Percentiles rank a stretch among this genome's conserved stretches.
These are phyloP conservation scores for Cylas formicarius DNA, from an alignment of 1,140 invertebrate genomes.

Conservation along the genomic window DNA sequence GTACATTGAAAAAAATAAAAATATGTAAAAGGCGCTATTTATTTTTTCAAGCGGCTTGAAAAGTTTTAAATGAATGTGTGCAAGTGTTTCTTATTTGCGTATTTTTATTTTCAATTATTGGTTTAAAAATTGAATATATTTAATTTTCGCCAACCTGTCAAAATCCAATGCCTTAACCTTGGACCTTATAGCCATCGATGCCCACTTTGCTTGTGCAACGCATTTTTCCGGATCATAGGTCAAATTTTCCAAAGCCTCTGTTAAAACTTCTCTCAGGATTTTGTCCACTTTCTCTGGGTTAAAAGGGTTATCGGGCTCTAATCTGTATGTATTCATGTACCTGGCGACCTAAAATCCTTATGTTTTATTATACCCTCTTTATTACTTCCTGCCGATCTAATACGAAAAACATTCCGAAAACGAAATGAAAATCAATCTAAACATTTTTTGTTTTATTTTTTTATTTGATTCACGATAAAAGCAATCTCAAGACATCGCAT, in stretches of 20 bases:
- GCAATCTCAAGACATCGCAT: too few relatives aligned
- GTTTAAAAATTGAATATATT: background rate
- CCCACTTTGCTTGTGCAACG: conserved; percentile 39
- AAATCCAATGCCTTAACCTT: conserved; percentile 45
- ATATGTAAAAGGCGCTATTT: too few relatives aligned
- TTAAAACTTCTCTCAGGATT: conserved; percentile 43
- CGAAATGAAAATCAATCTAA: too few relatives aligned
- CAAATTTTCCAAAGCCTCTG: conserved; percentile 43
- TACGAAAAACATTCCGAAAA: too few relatives aligned
- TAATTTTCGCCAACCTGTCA: conserved; percentile 45
- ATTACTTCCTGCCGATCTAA: too few relatives aligned
- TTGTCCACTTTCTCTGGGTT: conserved; percentile 44
- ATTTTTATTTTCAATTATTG: background rate
- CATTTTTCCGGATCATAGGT: conserved; percentile 42
- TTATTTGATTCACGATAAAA: too few relatives aligned
- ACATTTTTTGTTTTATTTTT: too few relatives aligned
- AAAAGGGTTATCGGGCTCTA: conserved; percentile 46
- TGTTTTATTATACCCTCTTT: too few relatives aligned
- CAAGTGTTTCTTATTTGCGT: too few relatives aligned
- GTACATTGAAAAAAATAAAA: too few relatives aligned
- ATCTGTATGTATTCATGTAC: conserved; percentile 47
- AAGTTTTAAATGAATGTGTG: too few relatives aligned
- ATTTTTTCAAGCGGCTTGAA: background rate
- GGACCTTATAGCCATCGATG: conserved; percentile 42
- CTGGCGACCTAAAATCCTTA: conserved; percentile 28